Percentiles rank a stretch among this genome's conserved stretches.
phyloP scores from a whole-genome alignment of 2,797 vertebrate genomes.

The Rhadinocentrus ornatus region DNA sequence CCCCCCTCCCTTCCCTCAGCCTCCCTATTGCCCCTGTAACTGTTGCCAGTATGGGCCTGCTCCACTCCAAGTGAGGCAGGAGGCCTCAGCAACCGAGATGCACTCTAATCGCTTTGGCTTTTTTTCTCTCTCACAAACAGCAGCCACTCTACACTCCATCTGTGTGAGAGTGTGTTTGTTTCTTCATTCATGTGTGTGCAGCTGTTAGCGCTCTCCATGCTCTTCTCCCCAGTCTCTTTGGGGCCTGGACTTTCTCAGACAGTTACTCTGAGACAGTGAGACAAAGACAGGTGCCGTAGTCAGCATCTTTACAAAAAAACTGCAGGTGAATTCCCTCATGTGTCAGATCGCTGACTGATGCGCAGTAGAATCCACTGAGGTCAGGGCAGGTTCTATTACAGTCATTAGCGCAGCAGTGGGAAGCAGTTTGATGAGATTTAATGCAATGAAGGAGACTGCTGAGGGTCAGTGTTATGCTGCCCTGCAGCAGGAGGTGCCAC shows the following conservation, averaged over 20 bases:
- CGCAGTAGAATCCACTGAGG: slow-evolving; percentile 59
- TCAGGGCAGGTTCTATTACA: slow-evolving; percentile 63
- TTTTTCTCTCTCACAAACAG: slow-evolving; percentile 68
- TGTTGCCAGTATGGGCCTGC: slow-evolving; percentile 71
- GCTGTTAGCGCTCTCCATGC: slow-evolving; percentile 48
- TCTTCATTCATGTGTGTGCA: slow-evolving; percentile 26
- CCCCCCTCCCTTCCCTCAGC: slow-evolving; percentile 40
- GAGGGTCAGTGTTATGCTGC: slow-evolving; percentile 69
- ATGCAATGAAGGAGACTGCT: slow-evolving; percentile 56
- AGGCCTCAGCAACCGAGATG: slow-evolving; percentile 74
- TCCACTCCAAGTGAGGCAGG: slow-evolving; percentile 72
- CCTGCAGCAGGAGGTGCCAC: slow-evolving; percentile 62
- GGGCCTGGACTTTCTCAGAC: slow-evolving; percentile 57
- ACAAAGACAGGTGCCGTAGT: slow-evolving; percentile 70
- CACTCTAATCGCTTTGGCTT: slow-evolving; percentile 77
- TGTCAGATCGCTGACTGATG: slow-evolving; percentile 58
- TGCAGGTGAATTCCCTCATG: slow-evolving; percentile 59
- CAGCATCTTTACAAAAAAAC: slow-evolving; percentile 48
- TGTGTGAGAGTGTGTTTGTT: slow-evolving; percentile 52
- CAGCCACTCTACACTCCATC: slow-evolving; percentile 67
- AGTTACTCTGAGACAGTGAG: slow-evolving; percentile 62
- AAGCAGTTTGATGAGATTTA: slow-evolving; percentile 74
- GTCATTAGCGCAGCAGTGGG: slow-evolving; percentile 76
- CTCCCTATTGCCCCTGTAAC: slow-evolving; percentile 61
- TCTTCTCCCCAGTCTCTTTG: slow-evolving; percentile 32